Conservation (phyloP, 2,113 vertebrate species). For the Tylochromis polylepis region DNA sequence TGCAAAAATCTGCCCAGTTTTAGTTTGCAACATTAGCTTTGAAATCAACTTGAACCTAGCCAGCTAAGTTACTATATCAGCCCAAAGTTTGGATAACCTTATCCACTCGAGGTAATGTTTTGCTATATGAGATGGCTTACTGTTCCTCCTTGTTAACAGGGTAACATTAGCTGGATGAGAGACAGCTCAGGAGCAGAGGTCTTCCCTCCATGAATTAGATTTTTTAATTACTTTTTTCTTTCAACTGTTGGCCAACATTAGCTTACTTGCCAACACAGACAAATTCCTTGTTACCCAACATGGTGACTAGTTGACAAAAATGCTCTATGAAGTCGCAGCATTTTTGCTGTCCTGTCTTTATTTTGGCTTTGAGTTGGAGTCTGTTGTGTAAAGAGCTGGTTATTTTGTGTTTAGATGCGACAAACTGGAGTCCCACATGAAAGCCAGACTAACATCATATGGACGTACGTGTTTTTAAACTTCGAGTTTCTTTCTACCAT, state of each 20-base stretch:
- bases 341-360: neutral
- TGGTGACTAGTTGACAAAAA: neutral
- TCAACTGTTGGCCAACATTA: neutral
- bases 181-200: neutral
- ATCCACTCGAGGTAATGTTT: neutral
- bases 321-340: neutral
- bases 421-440: neutral
- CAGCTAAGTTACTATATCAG: neutral
- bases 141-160: neutral
- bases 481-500: rapidly evolving
- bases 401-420: neutral
- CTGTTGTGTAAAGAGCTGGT: neutral
- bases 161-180: neutral
- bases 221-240: neutral
- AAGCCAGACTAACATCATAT: neutral
- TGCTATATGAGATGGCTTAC: neutral
- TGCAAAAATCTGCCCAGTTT: neutral
- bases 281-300: neutral
- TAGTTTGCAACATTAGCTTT: neutral
- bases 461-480: neutral
- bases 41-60: neutral
- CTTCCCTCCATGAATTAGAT: rapidly evolving
- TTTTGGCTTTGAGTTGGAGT: neutral
- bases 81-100: neutral
- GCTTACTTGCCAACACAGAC: neutral